Base-by-base conservation (phyloP, 2,888 invertebrate species). In the Antitype chi region DNA sequence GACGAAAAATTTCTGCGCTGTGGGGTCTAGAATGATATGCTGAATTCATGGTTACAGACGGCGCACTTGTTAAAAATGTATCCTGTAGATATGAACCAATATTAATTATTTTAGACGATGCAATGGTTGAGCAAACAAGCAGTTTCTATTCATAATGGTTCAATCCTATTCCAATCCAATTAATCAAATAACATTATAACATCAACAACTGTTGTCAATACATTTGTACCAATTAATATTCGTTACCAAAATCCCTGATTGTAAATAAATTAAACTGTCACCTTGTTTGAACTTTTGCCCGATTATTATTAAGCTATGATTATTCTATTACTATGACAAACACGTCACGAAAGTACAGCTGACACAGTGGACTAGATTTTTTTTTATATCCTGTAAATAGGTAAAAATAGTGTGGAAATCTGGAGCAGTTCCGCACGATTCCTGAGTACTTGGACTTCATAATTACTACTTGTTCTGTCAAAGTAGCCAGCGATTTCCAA, bases 161-260 rank as follows among this genome's bases (percentile, higher is more conserved):
- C 57, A 60, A 70, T 81, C 57, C 59, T 53, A 67, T 70, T 59
- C 15, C 38, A 62, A 74, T 63, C n/a, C 32, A 74, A 76, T 82
- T 70, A 66, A 55, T 55, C 23, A 80, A 75, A 82, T 62, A 73
- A 55, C 53, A 55, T 52, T 70, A 53, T 59, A 32, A 79, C n/a
- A 20, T 55, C 74, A 73, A 64, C 70, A 71, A 71, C 25, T 25
- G 52, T 76, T 84, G 55, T 78, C 63, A 82, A 77, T 66, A 77
- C 66, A 82, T 82, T 80, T 78, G 63, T 75, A 66, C 53, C 17
- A 81, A 83, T 84, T 78, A 78, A 75, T 85, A 78, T 82, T 77
- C 52, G 74, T 66, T 74, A 72, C 32, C 23, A 66, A 69, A 74
- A 80, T 70, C 15, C 62, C 38, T 84, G 69, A 81, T 77, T 82